A percentile compares a stretch with the other conserved stretches of the same genome.
Evolutionary conservation across 2,113 vertebrate species (phyloP).

Genomic region (Pandion haliaetus): DNA sequence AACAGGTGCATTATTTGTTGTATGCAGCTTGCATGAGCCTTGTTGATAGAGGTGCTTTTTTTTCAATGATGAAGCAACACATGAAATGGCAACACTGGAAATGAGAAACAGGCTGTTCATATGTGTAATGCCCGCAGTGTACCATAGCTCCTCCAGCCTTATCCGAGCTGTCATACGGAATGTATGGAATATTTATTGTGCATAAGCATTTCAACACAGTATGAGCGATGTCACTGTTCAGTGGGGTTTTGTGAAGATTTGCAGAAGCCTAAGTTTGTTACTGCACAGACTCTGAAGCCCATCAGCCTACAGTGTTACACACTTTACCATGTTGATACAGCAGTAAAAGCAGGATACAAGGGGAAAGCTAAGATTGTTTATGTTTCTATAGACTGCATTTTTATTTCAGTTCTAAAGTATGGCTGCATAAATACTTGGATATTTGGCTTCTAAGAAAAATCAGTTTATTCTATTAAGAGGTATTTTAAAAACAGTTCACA

Average conservation of each 20-base stretch:
- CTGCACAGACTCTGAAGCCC: background rate
- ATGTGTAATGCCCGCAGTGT: background rate
- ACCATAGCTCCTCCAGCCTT: background rate
- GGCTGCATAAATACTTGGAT: background rate
- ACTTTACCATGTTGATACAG: background rate
- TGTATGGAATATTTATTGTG: background rate
- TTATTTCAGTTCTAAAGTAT: background rate
- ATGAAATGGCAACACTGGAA: background rate
- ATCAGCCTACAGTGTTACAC: background rate
- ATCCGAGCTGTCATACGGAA: background rate
- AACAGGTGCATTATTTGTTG: background rate
- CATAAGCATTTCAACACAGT: background rate
- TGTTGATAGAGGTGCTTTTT: background rate
- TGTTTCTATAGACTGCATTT: background rate
- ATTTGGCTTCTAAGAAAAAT: background rate
- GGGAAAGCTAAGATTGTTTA: background rate
- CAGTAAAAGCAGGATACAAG: background rate
- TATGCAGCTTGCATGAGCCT: background rate
- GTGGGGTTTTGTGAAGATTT: background rate
- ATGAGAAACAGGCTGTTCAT: background rate
- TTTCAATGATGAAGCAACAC: background rate
- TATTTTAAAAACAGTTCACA: background rate
- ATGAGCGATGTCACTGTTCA: background rate
- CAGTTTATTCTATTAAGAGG: background rate
- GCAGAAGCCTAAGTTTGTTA: background rate